Base-by-base conservation (phyloP, 2,888 invertebrate genomes). In the Hirtodrosophila confusa region DNA sequence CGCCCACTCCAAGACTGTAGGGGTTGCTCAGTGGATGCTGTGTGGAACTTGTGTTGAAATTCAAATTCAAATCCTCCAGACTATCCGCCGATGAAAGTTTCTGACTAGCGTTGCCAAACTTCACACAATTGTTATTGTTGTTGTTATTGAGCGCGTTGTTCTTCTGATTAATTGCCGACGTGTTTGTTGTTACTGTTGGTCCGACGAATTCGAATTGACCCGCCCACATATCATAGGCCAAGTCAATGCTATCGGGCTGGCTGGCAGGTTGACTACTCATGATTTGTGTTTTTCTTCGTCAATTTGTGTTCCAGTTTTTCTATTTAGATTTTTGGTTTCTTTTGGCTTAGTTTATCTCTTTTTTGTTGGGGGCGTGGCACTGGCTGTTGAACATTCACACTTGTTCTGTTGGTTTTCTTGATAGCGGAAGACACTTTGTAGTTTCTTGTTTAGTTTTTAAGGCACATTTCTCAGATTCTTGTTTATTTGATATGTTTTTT, bases 201-300 rank as follows among this genome's bases (percentile, higher is more conserved):
- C 96, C 96, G 80, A 96, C 94, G 91, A 96, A 96, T 92, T 96
- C 95, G 88, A 97, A 97, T 92, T 96, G 96, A 63, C 96, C 96
- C 90, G 96, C 96, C 96, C 96, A 97, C 94, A 96, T 95, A 90
- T 97, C 96, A 91, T 95, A 96, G 91, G 95, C 96, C 91, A 96
- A 93, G 89, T 95, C 96, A 85, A 95, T 91, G 89, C 93, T 93
- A 79, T 94, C 94, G 88, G 91, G 91, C 88, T 91, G 91, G 84
- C 91, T 92, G 70, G 90, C 86, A 79, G 91, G 89, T 89, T 91
- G 88, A 88, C 91, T 90, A 89, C 79, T 90, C 90, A 90, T 90
- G 85, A 80, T 90, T 89, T 79, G 61, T 54, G 23, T 56, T 57
- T 39, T 63, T 43, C 24, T 72, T 67, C 68, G 39, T 40, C 49